Evolutionary conservation across 2,797 vertebrate species (phyloP).

Genomic region (Spondyliosoma cantharus): DNA sequence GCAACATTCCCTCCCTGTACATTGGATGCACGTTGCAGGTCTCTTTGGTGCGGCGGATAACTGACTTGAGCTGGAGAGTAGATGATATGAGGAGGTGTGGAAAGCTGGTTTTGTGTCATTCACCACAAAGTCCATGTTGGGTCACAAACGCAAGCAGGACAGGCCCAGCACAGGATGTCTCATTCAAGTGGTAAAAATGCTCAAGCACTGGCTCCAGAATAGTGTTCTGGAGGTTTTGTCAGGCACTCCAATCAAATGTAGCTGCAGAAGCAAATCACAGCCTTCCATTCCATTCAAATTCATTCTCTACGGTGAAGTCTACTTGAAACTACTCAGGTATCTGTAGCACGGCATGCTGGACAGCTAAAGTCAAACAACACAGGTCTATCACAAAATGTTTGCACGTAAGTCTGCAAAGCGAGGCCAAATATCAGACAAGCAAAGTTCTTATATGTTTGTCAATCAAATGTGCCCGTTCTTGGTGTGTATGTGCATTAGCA

Average conservation of each 20-base stretch:
- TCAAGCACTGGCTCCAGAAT: slow-evolving; percentile 28
- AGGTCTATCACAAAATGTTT: slow-evolving; percentile 50
- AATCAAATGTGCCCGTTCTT: neutral
- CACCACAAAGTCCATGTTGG: slow-evolving; percentile 43
- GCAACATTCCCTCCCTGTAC: slow-evolving; percentile 90
- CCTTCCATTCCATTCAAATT: slow-evolving; percentile 11
- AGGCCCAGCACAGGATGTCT: slow-evolving; percentile 19
- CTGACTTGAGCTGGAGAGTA: slow-evolving; percentile 92
- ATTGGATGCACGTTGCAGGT: slow-evolving; percentile 93
- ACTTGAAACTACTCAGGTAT: slow-evolving; percentile 19
- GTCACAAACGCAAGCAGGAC: slow-evolving; percentile 46
- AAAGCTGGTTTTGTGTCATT: slow-evolving; percentile 47
- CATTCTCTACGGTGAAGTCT: neutral
- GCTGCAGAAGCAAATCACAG: slow-evolving; percentile 30
- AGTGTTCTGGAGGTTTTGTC: slow-evolving; percentile 19
- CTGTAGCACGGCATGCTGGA: slow-evolving; percentile 55
- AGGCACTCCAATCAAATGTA: slow-evolving; percentile 21
- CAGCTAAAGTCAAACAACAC: slow-evolving; percentile 30
- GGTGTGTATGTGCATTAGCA: neutral
- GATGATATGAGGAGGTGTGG: slow-evolving; percentile 61
- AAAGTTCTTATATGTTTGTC: neutral
- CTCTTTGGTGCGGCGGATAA: slow-evolving; percentile 97
- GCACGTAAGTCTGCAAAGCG: slow-evolving; percentile 50
- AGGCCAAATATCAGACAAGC: slow-evolving; percentile 30
- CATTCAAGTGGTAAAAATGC: slow-evolving; percentile 44